phyloP scores from a whole-genome alignment of 2,888 invertebrate species.

The Serripes groenlandicus region DNA sequence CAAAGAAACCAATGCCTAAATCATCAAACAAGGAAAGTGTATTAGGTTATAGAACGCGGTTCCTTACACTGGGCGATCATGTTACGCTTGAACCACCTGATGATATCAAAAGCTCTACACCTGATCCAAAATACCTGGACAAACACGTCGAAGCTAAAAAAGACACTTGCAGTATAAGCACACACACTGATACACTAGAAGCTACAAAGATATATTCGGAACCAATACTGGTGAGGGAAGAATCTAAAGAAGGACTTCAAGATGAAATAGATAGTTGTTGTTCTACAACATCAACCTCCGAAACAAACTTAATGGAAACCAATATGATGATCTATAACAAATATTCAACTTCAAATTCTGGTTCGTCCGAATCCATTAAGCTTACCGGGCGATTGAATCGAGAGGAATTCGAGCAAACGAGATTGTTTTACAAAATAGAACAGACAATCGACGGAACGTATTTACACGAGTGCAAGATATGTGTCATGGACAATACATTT shows the following conservation, averaged over 20 bases:
- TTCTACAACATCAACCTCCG: neutral
- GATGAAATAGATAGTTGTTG: neutral
- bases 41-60: neutral
- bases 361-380: neutral
- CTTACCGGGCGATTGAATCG: slow-evolving; percentile 19
- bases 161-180: neutral
- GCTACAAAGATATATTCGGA: too few species aligned
- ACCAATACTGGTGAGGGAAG: too few species aligned
- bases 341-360: neutral
- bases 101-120: neutral
- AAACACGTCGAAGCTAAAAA: neutral
- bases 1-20: neutral
- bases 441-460: neutral
- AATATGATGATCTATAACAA: neutral
- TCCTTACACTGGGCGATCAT: neutral
- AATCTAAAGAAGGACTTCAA: neutral
- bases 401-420: slow-evolving; percentile 23
- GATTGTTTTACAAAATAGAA: slow-evolving; percentile 13
- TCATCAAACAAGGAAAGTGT: neutral
- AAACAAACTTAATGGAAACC: neutral
- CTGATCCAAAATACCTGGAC: neutral
- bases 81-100: neutral
- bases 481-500: neutral
- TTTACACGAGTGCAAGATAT: neutral
- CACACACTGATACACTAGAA: too few species aligned